These are phyloP conservation scores for Pyrrhosoma nymphula DNA, from an alignment of 2,888 invertebrate genomes.

Conservation along the genomic window DNA sequence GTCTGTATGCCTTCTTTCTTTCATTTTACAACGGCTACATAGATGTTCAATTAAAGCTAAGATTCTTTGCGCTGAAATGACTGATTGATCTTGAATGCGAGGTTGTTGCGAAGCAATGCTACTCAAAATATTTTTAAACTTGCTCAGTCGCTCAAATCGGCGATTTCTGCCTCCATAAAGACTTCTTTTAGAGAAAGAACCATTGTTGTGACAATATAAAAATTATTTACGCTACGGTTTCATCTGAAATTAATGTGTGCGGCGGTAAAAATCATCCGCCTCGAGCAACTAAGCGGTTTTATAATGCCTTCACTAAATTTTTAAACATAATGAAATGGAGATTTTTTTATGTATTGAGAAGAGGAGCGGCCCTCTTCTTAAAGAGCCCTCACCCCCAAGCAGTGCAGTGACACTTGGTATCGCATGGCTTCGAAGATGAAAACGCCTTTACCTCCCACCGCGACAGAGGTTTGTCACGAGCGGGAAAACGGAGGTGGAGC, in stretches of 20 bases:
- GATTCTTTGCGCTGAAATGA: no score
- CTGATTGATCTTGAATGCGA: no score
- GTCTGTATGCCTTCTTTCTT: no score
- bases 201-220: neutral
- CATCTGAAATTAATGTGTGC: neutral
- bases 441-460: slow-evolving; percentile 22
- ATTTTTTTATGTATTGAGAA: neutral
- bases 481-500: neutral
- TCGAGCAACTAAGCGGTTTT: neutral
- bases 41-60: no score
- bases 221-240: neutral
- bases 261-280: neutral
- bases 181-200: neutral
- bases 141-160: neutral
- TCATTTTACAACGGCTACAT: no score
- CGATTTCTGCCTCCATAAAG: neutral
- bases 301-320: neutral
- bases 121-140: neutral
- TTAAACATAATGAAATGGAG: neutral
- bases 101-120: neutral
- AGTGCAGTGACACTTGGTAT: neutral
- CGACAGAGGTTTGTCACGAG: neutral
- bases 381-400: neutral
- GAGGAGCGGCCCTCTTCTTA: neutral
- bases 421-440: neutral